Evolutionary conservation across 1,140 invertebrate genomes (phyloP), one percentile per base, ranked within the genome.

Genomic region (Meloidogyne floridensis): DNA sequence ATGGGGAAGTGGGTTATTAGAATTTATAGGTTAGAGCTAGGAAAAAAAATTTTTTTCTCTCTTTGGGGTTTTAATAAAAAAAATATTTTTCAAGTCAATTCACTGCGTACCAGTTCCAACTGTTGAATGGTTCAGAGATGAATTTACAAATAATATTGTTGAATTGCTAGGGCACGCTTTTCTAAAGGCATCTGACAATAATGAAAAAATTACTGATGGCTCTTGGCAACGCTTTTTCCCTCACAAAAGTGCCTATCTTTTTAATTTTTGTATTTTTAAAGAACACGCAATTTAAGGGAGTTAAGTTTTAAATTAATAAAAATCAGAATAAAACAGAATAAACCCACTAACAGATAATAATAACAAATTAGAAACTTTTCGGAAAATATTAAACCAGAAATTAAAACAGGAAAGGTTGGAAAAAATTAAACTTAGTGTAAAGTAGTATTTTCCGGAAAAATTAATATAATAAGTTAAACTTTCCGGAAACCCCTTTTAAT

Each of bases 61-160:
- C 32, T 32, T 1, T 1, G 32, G 32, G 32, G 32, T 32, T 32
- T 32, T 32, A 32, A 32, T 32, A 32, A 32, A 47, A 47, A 59
- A 59, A 59, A 15, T 59, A 59, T 59, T 59, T 65, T 6, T 65
- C 4, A 65, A 65, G 59, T 15, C 7, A 65, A 65, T 65, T n/a
- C 15, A 65, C 7, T 65, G 59, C n/a, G 59, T 65, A 65, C 0
- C 15, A 65, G 5, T 65, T 65, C 59, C 15, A 2, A 18, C n/a
- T n/a, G 6, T 65, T 7, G 7, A 65, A n/a, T 65, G 59, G 59
- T 65, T 65, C 15, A n/a, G n/a, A 65, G n/a, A 65, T 65, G 59
- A 65, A 65, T 65, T 65, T 65, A 65, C 59, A 65, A 65, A 65
- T 13, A 65, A 65, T 65, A n/a, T 65, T 65, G n/a, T 65, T 65